Evolutionary conservation across 2,113 vertebrate genomes (phyloP).

Genomic region (Psilopsiagon aymara): DNA sequence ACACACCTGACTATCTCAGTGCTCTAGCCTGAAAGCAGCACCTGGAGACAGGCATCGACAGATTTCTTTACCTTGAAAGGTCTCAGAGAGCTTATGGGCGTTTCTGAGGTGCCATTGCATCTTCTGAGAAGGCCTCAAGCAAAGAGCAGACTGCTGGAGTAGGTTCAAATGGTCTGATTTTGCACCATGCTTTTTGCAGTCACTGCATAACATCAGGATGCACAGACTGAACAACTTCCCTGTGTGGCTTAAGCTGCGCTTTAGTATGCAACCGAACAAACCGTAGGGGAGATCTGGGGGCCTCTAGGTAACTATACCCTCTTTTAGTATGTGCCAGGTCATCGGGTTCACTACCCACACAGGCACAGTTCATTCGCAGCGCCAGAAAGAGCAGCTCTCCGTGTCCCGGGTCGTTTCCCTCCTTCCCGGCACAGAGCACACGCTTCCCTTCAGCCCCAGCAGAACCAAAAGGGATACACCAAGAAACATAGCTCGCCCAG

Average conservation of each 20-base stretch:
- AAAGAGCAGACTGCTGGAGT: neutral
- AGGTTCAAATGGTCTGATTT: too few species aligned
- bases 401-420: neutral
- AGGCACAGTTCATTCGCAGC: accelerated
- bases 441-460: neutral
- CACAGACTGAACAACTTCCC: neutral
- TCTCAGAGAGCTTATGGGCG: neutral
- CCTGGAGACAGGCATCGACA: accelerated
- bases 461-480: neutral
- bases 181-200: neutral
- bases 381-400: neutral
- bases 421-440: neutral
- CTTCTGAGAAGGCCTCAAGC: neutral
- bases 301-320: too few species aligned
- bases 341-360: accelerated
- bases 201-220: accelerated
- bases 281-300: neutral
- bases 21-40: neutral
- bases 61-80: neutral
- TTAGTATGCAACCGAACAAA: neutral
- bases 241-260: neutral
- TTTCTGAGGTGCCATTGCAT: neutral
- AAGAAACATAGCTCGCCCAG: too few species aligned
- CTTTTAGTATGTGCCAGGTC: neutral
- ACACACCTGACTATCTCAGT: too few species aligned